Base-by-base conservation (phyloP, 1,140 invertebrate genomes). In the Venustaconcha ellipsiformis region DNA sequence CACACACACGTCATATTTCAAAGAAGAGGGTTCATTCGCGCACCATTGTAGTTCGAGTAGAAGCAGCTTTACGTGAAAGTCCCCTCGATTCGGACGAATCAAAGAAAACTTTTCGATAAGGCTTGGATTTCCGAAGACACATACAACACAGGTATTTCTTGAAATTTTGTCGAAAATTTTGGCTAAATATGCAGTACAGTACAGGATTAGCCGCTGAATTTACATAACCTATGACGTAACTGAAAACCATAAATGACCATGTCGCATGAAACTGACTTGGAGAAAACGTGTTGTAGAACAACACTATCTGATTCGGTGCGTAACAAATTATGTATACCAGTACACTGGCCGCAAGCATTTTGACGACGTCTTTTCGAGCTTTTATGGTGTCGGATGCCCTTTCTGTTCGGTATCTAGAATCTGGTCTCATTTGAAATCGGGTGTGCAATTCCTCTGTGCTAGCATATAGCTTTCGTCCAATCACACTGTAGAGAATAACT, bases 161-260 rank as follows among this genome's bases (percentile, higher is more conserved):
- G 76, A 90, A 89, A 69, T 90, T 89, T 30, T 80, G 77, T 59
- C 89, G 74, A 68, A 90, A 91, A 67, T 89, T 90, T 65, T 89
- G 86, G 72, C 89, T 89, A 76, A 90, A 91, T 63, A 91, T 88
- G 68, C 88, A 87, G 70, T 91, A 91, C 6, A 91, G 82, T 14
- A 91, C 80, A 13, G 90, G 90, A 80, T 91, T 91, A 55, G 88
- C 88, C 17, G 89, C 89, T 0, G 89, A 90, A 60, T 90, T 89
- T 1, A 87, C 80, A 70, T 89, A 89, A 13, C 84, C 85, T 67
- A 90, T 83, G 2, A 87, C 84, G 58, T 84, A 88, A 14, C 86
- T 80, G 73, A 89, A 86, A 14, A 89, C 87, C 5, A 82, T 68
- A 62, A 87, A 86, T 2, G 80, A 78, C 89, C 89, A 90, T 20